Evolutionary conservation across 2,888 invertebrate species (phyloP), one percentile per base, ranked within the genome.

Genomic region (Sympetrum striolatum): DNA sequence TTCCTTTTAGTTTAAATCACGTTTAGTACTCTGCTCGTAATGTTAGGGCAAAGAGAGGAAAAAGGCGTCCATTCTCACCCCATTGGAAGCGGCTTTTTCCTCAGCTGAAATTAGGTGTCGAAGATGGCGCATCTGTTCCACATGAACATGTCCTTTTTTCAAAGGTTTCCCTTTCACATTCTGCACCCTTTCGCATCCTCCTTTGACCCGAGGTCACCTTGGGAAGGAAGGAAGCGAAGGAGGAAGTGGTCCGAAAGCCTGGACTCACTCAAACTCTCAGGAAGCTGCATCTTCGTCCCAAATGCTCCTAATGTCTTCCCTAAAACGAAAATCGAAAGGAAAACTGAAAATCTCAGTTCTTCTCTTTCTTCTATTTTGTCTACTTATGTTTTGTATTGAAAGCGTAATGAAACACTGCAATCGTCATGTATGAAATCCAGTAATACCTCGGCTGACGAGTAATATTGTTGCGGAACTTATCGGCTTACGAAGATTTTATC

Each of bases 181-280:
- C 35, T 73, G 73, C 73, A 73, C 73, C 73, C 82, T 82, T 58
- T 82, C 35, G 31, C 58, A 35, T 35, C 81, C 48, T n/a, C 39
- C 37, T 4, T 15, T 31, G 58, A 58, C 82, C 58, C 82, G 25
- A 35, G 73, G 53, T 35, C n/a, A 25, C 81, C 44, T 44, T 15
- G 37, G 80, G 37, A 80, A 22, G 31, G 80, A 31, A 80, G 39
- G 80, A 80, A 53, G 15, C 15, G 15, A 53, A 14, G 48, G 48
- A 48, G n/a, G 81, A 81, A 73, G 31, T 73, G 25, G 81, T 10
- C n/a, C 22, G 48, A 48, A n/a, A 25, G 58, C 58, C 58, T 82
- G 82, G 82, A 82, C 53, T 82, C 53, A 53, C 58, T 82, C 82
- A 82, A 58, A 82, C 53, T n/a, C 31, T 31, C 73, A 73, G 73